Base-by-base conservation (phyloP, 2,113 vertebrate genomes). In the Xenus cinereus region DNA sequence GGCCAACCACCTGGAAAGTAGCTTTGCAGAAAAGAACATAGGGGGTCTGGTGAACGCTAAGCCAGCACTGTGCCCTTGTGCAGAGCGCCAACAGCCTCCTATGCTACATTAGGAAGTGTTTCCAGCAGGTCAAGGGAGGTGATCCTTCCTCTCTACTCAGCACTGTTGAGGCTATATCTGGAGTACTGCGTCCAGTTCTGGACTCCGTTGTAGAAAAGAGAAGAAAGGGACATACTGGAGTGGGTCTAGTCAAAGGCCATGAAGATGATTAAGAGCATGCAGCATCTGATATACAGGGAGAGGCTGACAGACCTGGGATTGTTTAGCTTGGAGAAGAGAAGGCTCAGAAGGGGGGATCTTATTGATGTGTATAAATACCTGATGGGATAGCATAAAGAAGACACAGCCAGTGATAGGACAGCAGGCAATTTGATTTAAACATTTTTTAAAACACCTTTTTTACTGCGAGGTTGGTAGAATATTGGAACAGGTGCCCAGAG, bases 121-220 rank as follows among this genome's bases (percentile, higher is more conserved):
- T 35, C 12, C 32, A 72, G 54, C 23, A 56, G 12, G 7, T n/a
- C 2, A 1, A 21, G 4, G 6, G 39, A 69, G 20, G 18, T 81
- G 18, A n/a, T 87, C 13, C 8, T 69, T 93, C 21, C 26, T 20
- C 57, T 50, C 27, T 75, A 0, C 33, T 71, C 26, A 24, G 19
- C 0, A 2, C 26, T 73, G 2, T 28, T 62, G 63, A 35, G 35
- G 39, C 26, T 0, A 0, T 39, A 12, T 80, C 17, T 59, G 59
- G 50, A 86, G 23, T 57, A 28, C 5, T 56, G 10, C 32, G 33
- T 68, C 23, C 45, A 35, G 51, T 72, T 71, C 20, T n/a, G 14
- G n/a, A 7, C 12, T 78, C 32, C 32, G 8, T 32, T 11, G 11
- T 15, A 67, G 30, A 24, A 72, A 59, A 66, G 33, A 63, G 46